A percentile compares a stretch with the other conserved stretches of the same genome.
These are phyloP conservation scores for Crioceris asparagi DNA, from an alignment of 2,888 invertebrate genomes.

Conservation along the genomic window DNA sequence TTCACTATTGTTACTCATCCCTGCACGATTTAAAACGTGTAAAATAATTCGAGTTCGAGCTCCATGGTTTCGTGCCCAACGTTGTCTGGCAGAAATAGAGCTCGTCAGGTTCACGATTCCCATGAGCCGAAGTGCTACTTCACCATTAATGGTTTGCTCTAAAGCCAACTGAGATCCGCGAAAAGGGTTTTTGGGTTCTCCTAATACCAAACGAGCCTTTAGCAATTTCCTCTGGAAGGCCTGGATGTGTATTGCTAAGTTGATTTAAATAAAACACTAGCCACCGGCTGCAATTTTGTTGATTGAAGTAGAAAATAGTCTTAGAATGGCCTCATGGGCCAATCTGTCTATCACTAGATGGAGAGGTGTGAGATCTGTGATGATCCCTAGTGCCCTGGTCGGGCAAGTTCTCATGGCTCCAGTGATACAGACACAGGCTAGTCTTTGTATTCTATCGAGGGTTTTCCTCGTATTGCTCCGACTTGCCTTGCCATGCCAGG, in stretches of 20 bases:
- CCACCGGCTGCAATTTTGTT: slow-evolving; percentile 12
- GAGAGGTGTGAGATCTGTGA: too few relatives aligned
- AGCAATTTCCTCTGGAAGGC: slow-evolving; percentile 6
- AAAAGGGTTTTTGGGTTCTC: slow-evolving; percentile 14
- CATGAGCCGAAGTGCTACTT: slow-evolving; percentile 13
- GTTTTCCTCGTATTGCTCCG: too few relatives aligned
- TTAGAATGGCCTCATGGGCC: too few relatives aligned
- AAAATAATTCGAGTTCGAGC: slow-evolving; percentile 7
- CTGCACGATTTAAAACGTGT: slow-evolving; percentile 2
- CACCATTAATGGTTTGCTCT: slow-evolving; percentile 14
- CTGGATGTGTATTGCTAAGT: slow-evolving; percentile 8
- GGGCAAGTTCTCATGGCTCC: too few relatives aligned
- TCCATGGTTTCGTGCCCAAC: slow-evolving; percentile 8
- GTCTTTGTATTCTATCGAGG: too few relatives aligned
- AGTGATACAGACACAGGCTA: too few relatives aligned
- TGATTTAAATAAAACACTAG: slow-evolving; percentile 9
- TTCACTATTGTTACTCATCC: not conserved
- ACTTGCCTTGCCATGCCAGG: too few relatives aligned
- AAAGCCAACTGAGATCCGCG: slow-evolving; percentile 13
- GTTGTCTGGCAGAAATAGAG: slow-evolving; percentile 10
- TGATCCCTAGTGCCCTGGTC: too few relatives aligned
- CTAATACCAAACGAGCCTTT: slow-evolving; percentile 16
- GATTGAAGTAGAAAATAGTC: slow-evolving; percentile 11
- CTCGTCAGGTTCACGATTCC: slow-evolving; percentile 13
- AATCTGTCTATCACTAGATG: too few relatives aligned